phyloP scores from a whole-genome alignment of 2,888 invertebrate species.

The Sinelater perroti region DNA sequence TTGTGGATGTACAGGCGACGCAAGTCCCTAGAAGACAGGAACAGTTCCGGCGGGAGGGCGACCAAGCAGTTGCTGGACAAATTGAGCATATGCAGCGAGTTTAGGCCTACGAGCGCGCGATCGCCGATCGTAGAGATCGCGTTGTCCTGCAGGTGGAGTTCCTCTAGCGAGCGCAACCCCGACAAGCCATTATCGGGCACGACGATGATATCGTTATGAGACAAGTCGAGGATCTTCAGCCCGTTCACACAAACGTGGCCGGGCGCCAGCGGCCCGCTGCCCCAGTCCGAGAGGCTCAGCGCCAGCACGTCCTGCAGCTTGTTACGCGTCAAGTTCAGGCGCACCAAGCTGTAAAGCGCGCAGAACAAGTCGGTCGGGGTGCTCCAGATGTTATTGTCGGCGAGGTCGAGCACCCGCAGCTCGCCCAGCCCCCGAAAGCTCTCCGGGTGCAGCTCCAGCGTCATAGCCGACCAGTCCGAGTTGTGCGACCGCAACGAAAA shows the following conservation, averaged over 20 bases:
- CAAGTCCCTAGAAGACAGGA: slow-evolving; percentile 76
- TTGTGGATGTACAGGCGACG: slow-evolving; percentile 79
- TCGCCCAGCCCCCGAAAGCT: slow-evolving; percentile 75
- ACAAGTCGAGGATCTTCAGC: slow-evolving; percentile 76
- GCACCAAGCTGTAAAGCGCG: slow-evolving; percentile 72
- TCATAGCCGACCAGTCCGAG: slow-evolving; percentile 82
- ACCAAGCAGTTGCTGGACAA: slow-evolving; percentile 81
- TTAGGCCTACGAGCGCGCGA: slow-evolving; percentile 76
- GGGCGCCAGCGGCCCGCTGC: slow-evolving; percentile 69
- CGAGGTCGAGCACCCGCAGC: slow-evolving; percentile 73
- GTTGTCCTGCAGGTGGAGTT: slow-evolving; percentile 79
- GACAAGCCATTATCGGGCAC: slow-evolving; percentile 77
- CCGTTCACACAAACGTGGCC: slow-evolving; percentile 71
- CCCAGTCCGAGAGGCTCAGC: slow-evolving; percentile 79
- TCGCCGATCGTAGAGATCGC: slow-evolving; percentile 77
- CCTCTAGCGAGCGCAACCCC: slow-evolving; percentile 73
- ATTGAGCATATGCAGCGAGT: slow-evolving; percentile 75
- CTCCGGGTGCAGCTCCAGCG: slow-evolving; percentile 76
- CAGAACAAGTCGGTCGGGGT: slow-evolving; percentile 78
- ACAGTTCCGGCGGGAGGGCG: slow-evolving; percentile 80
- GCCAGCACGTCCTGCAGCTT: slow-evolving; percentile 81
- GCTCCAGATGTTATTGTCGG: slow-evolving; percentile 81
- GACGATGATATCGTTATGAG: slow-evolving; percentile 75
- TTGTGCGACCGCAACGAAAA: slow-evolving; percentile 78
- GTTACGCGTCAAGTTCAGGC: slow-evolving; percentile 78